Base-by-base conservation (phyloP, 2,797 vertebrate genomes). In the Anguilla megastoma region DNA sequence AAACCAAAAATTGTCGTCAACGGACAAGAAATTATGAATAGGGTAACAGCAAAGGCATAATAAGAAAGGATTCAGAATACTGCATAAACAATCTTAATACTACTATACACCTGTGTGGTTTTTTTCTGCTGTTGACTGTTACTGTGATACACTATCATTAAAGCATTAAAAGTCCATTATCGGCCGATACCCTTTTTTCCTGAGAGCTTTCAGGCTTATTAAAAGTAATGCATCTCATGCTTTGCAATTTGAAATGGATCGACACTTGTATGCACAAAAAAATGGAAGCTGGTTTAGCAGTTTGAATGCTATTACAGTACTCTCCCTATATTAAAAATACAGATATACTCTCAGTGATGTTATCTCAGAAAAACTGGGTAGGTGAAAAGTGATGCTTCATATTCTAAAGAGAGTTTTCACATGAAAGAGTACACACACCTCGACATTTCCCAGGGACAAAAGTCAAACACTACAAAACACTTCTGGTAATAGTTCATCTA, bases 201-300 rank as follows among this genome's bases (percentile, higher is more conserved):
- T 41, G 45, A 88, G 76, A 86, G 87, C 85, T 36, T 88, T 88
- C 71, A 86, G 54, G 45, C 82, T 88, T 24, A 79, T 80, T 87
- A 52, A 87, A 79, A 36, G 33, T 71, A 63, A 48, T 9, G 2
- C 69, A 71, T 84, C 1, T 18, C 27, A 24, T 60, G 69, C 36
- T 88, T 84, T 84, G 66, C 84, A 48, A 60, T 85, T 85, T 88
- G 82, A 88, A 82, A 82, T 50, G 45, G 8, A 80, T 41, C 83
- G 41, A 88, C 63, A 58, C 66, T 76, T 85, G 45, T 41, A 41
- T 41, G 36, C 36, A 12, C 66, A 36, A 66, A 85, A 79, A 79
- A 85, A 88, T 16, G 69, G 87, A 33, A 60, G 3, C 33, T 27
- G 48, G 69, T 88, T 85, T 63, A 79, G 33, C 50, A 79, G 80